Percentiles rank a stretch among this genome's conserved stretches.
phyloP scores from a whole-genome alignment of 2,113 vertebrate genomes.

The Tetraodon nigroviridis region DNA sequence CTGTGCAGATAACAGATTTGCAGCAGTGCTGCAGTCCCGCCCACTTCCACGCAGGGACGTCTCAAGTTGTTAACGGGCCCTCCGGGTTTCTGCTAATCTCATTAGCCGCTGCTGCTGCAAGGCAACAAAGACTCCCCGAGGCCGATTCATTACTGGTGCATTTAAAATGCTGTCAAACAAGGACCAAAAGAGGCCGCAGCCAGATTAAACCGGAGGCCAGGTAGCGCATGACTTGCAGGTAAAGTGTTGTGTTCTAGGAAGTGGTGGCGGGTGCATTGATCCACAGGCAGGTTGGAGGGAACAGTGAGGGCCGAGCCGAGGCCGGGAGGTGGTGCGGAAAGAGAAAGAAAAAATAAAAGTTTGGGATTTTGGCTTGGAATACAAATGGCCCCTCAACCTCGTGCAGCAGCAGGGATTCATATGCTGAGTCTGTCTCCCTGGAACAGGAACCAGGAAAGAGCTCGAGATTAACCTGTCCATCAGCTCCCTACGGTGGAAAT shows the following conservation, averaged over 20 bases:
- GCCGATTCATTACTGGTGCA: slow-evolving; percentile 54
- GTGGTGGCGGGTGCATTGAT: slow-evolving; percentile 43
- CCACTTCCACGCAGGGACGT: slow-evolving; percentile 16
- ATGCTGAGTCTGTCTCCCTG: slow-evolving; percentile 42
- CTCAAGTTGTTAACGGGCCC: slow-evolving; percentile 33
- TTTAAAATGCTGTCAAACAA: slow-evolving; percentile 42
- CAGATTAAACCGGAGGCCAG: slow-evolving; percentile 18
- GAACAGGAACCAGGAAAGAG: slow-evolving; percentile 25
- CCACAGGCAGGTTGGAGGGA: slow-evolving; percentile 4
- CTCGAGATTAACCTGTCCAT: slow-evolving; percentile 66
- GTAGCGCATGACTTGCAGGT: not conserved
- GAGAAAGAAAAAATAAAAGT: slow-evolving; percentile 4
- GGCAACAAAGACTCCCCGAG: slow-evolving; percentile 51
- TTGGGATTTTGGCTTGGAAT: slow-evolving; percentile 32
- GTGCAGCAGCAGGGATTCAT: slow-evolving; percentile 34
- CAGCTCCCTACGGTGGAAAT: slow-evolving; percentile 38
- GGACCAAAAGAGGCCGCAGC: slow-evolving; percentile 34
- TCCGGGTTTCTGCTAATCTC: slow-evolving; percentile 48
- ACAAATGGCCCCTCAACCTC: slow-evolving; percentile 50
- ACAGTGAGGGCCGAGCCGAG: not conserved
- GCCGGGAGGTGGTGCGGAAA: slow-evolving; percentile 15
- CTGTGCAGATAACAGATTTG: slow-evolving; percentile 1
- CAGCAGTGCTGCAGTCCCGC: slow-evolving; percentile 7
- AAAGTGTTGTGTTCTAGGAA: slow-evolving; percentile 12
- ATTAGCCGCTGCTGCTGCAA: slow-evolving; percentile 54